A percentile compares a stretch with the other conserved stretches of the same genome.
Evolutionary conservation across 2,888 invertebrate species (phyloP).

Genomic region (Xestia c-nigrum): DNA sequence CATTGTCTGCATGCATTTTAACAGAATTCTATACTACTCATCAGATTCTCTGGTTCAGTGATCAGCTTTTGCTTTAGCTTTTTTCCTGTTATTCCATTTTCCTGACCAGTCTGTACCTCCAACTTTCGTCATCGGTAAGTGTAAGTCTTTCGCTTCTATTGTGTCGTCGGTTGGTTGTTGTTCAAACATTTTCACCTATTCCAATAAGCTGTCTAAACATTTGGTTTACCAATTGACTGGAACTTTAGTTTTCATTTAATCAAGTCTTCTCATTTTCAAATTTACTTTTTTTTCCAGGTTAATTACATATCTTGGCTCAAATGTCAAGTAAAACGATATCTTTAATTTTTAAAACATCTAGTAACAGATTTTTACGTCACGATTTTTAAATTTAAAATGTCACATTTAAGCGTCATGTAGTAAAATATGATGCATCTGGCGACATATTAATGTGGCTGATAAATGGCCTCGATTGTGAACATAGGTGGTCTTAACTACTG

Average conservation of each 20-base stretch:
- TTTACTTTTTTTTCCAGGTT: not conserved
- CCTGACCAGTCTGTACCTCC: not conserved
- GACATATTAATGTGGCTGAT: slow-evolving; percentile 77
- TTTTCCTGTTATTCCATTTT: not conserved
- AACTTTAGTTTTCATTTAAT: not conserved
- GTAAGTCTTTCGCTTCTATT: not conserved
- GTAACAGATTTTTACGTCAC: slow-evolving; percentile 66
- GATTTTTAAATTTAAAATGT: slow-evolving; percentile 70
- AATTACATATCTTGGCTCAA: not conserved
- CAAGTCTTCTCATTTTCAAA: not conserved
- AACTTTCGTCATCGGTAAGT: not conserved
- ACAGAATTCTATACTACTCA: not conserved
- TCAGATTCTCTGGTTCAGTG: not conserved
- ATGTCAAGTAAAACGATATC: not conserved
- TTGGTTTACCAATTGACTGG: not conserved
- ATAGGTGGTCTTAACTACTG: slow-evolving; percentile 84
- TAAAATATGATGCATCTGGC: slow-evolving; percentile 55
- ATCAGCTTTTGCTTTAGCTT: too few relatives aligned
- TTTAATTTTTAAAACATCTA: slow-evolving; percentile 13
- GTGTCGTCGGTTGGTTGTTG: not conserved
- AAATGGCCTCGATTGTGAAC: slow-evolving; percentile 79
- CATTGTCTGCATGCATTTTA: not conserved
- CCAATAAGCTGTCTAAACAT: not conserved
- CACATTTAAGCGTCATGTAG: slow-evolving; percentile 57
- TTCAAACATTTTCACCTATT: not conserved